phyloP scores from a whole-genome alignment of 2,888 invertebrate species.

The Drosophila meridiana region DNA sequence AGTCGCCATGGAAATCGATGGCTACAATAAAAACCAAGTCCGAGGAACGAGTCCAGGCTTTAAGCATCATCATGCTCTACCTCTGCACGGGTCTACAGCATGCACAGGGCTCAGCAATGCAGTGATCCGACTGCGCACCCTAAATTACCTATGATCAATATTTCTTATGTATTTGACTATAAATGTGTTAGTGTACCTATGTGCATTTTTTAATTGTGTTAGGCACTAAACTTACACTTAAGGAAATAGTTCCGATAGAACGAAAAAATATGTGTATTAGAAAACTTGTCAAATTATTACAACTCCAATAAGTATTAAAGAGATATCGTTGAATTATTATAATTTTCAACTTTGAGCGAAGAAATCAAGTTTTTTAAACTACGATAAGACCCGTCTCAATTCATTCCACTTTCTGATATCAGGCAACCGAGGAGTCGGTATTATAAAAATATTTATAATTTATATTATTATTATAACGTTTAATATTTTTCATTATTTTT shows the following conservation, averaged over 20 bases:
- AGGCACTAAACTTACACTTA: conserved; percentile 47
- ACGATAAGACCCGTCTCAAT: not conserved
- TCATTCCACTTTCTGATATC: not conserved
- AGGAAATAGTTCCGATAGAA: conserved; percentile 43
- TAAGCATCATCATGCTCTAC: conserved; percentile 96
- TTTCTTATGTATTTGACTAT: conserved; percentile 59
- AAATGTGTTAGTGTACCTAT: conserved; percentile 72
- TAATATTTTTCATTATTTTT: too few relatives aligned
- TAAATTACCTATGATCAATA: conserved; percentile 1
- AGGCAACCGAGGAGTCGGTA: too few relatives aligned
- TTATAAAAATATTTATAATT: too few relatives aligned
- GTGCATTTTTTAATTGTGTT: conserved; percentile 63
- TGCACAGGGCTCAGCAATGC: conserved; percentile 83
- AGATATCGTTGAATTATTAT: conserved; percentile 24
- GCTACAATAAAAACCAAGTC: conserved; percentile 85
- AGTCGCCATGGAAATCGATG: conserved; percentile 84
- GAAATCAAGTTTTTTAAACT: conserved; percentile 7
- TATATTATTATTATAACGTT: too few relatives aligned
- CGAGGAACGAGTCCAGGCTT: conserved; percentile 94
- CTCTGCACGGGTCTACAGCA: conserved; percentile 96
- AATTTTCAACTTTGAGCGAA: conserved; percentile 35
- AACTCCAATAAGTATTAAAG: conserved; percentile 10
- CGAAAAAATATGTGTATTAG: conserved; percentile 39
- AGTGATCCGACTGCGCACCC: conserved; percentile 54
- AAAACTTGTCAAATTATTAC: conserved; percentile 36